A percentile compares a stretch with the other conserved stretches of the same genome.
These are phyloP conservation scores for Catharus fuscescens DNA, from an alignment of 2,113 vertebrate genomes.

Conservation along the genomic window DNA sequence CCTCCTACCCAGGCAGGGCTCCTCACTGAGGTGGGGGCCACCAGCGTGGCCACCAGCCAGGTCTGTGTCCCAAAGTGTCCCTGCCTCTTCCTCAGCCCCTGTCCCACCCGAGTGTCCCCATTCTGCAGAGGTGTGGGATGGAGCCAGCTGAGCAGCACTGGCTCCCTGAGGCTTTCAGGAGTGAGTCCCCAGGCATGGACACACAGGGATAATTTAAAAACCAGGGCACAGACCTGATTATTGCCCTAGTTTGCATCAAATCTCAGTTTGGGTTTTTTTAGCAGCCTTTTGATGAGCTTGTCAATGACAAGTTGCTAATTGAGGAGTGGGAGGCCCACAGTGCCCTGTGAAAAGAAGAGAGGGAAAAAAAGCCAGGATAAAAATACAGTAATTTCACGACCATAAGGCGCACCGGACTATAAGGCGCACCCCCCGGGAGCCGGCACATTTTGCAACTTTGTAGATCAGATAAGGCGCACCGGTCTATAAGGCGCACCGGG, in stretches of 20 bases:
- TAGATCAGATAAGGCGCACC: no score
- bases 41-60: no score
- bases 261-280: not conserved
- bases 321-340: not conserved
- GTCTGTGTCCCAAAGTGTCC: not conserved
- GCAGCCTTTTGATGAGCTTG: not conserved
- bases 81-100: not conserved
- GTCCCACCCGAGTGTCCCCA: rapidly evolving
- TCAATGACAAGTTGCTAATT: constrained; percentile 29
- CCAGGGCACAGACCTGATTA: constrained; percentile 13
- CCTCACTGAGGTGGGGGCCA: rapidly evolving
- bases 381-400: no score
- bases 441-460: no score
- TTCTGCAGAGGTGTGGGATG: not conserved
- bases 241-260: constrained; percentile 15
- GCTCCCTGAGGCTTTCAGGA: rapidly evolving
- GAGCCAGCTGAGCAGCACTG: rapidly evolving
- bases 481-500: no score
- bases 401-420: no score
- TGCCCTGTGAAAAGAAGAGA: not conserved
- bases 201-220: not conserved
- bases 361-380: not conserved
- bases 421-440: no score
- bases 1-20: not conserved
- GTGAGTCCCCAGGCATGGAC: not conserved